Percentiles rank a stretch among this genome's conserved stretches.
phyloP scores from a whole-genome alignment of 2,797 vertebrate species.

The Craterocephalus amniculus region DNA sequence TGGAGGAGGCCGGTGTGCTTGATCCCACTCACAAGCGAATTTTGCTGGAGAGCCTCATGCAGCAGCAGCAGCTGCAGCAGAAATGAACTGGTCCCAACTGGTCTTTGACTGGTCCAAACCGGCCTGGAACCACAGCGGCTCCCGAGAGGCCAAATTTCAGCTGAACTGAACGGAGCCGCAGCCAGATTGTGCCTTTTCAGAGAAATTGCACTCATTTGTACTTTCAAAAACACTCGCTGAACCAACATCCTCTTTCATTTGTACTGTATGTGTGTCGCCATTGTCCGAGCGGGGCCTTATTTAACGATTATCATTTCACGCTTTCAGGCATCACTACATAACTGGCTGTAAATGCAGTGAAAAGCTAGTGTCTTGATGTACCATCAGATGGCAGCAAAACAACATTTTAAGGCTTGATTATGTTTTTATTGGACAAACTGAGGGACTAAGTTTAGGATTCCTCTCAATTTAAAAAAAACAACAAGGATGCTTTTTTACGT shows the following conservation, averaged over 20 bases:
- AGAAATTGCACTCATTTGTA: conserved; percentile 75
- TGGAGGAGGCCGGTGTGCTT: conserved; percentile 93
- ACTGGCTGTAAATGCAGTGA: conserved; percentile 17
- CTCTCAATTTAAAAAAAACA: conserved; percentile 17
- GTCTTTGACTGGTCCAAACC: conserved; percentile 45
- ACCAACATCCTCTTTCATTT: conserved; percentile 48
- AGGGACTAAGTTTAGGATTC: background rate
- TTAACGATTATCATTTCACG: conserved; percentile 66
- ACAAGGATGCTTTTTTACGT: background rate
- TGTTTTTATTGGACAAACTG: conserved; percentile 3
- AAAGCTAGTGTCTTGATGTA: conserved; percentile 3
- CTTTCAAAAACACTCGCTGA: conserved; percentile 57
- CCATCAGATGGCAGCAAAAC: conserved; percentile 14
- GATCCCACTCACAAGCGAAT: conserved; percentile 90
- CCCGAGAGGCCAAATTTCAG: conserved; percentile 50
- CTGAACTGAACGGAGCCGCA: conserved; percentile 57
- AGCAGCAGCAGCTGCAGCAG: conserved; percentile 82
- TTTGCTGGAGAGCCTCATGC: conserved; percentile 90
- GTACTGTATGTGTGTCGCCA: conserved; percentile 58
- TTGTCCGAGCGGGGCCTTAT: conserved; percentile 63
- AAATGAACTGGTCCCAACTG: conserved; percentile 61
- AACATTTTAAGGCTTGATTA: conserved; percentile 7
- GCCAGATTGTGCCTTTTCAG: conserved; percentile 76
- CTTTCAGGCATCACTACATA: conserved; percentile 61
- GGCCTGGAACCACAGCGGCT: conserved; percentile 22